These are phyloP conservation scores for Petroica traversi DNA, from an alignment of 2,113 vertebrate genomes.

Conservation along the genomic window DNA sequence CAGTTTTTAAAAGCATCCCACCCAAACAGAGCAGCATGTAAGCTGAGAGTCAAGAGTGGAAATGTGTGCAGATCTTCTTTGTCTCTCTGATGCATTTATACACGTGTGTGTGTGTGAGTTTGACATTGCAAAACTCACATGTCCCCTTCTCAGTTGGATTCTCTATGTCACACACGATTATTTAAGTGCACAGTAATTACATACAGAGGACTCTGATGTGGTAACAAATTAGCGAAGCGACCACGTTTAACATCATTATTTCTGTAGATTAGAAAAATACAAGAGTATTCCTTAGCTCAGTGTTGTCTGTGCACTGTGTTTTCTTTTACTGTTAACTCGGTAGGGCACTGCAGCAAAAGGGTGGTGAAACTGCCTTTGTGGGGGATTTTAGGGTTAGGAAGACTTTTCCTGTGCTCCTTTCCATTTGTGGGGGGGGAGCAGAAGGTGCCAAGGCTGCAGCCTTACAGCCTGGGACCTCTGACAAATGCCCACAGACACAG, in stretches of 20 bases:
- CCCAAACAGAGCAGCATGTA: not conserved
- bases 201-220: not conserved
- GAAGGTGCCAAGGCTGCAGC: not conserved
- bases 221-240: not conserved
- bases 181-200: not conserved
- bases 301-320: not conserved
- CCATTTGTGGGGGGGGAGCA: not conserved
- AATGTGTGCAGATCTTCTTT: not conserved
- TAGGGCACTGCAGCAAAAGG: not conserved
- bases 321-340: not conserved
- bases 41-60: not conserved
- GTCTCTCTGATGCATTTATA: not conserved
- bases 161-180: not conserved
- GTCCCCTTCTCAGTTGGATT: not conserved
- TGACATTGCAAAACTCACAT: not conserved
- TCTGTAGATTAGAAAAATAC: not conserved
- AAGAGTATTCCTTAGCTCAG: not conserved
- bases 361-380: not conserved
- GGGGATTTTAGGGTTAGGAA: not conserved
- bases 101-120: accelerated
- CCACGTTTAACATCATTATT: not conserved
- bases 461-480: not conserved
- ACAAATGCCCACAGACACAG: not conserved
- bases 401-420: not conserved
- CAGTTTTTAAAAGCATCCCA: not conserved